Percentiles rank a stretch among this genome's conserved stretches.
Evolutionary conservation across 2,888 invertebrate genomes (phyloP).

Genomic region (Parnassius smintheus): DNA sequence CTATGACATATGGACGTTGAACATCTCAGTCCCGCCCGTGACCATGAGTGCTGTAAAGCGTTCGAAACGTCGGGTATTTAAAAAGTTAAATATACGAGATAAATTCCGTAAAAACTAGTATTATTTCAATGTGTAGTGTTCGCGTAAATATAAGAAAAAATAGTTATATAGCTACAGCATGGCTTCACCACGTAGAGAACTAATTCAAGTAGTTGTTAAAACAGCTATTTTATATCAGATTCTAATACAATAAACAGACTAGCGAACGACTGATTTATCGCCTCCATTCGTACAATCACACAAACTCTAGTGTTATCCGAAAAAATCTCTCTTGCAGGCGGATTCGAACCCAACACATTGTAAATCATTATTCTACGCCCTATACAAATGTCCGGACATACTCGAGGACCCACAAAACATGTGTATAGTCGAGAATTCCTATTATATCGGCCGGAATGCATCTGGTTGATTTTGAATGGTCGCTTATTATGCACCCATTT

Average conservation of each 20-base stretch:
- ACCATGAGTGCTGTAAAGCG: too few species aligned
- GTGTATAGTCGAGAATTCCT: conserved; percentile 71
- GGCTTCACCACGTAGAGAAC: too few species aligned
- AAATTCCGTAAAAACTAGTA: too few species aligned
- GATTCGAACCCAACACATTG: conserved; percentile 49
- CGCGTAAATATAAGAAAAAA: too few species aligned
- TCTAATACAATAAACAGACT: neutral
- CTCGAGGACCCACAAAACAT: conserved; percentile 61
- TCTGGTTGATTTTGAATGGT: conserved; percentile 77
- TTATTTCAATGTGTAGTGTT: too few species aligned
- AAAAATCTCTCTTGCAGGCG: conserved; percentile 4
- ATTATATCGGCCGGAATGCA: conserved; percentile 72
- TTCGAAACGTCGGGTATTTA: too few species aligned
- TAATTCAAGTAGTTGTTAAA: too few species aligned
- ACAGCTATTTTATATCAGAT: too few species aligned
- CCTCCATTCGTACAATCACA: conserved; percentile 13
- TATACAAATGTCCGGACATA: conserved; percentile 72
- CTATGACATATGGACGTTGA: too few species aligned
- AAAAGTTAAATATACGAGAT: too few species aligned
- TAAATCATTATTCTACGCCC: conserved; percentile 74
- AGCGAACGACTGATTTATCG: neutral
- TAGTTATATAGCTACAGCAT: too few species aligned
- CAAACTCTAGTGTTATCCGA: conserved; percentile 11
- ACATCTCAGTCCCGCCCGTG: too few species aligned
- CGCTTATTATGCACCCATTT: conserved; percentile 81